phyloP scores from a whole-genome alignment of 2,888 invertebrate genomes.

The Barypeithes pellucidus region DNA sequence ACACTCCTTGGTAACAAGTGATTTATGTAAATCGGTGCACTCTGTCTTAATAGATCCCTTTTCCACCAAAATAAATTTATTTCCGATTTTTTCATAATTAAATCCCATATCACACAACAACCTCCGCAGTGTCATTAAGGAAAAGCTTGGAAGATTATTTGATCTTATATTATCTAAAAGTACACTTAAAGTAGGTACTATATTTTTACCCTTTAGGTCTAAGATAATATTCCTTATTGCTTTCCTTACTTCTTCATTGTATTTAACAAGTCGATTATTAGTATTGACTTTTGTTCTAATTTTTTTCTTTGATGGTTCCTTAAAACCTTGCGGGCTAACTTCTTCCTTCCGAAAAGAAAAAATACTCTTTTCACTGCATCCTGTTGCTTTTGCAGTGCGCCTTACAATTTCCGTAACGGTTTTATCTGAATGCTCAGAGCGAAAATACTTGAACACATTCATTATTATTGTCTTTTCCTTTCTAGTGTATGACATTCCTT shows the following conservation, averaged over 20 bases:
- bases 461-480: conserved; percentile 70
- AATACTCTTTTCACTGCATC: conserved; percentile 69
- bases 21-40: background rate
- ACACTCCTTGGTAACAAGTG: background rate
- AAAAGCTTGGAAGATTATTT: conserved; percentile 66
- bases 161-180: conserved; percentile 66
- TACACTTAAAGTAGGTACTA: conserved; percentile 66
- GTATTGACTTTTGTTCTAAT: conserved; percentile 68
- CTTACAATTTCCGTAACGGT: conserved; percentile 68
- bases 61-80: conserved; percentile 67
- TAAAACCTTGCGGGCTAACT: conserved; percentile 67
- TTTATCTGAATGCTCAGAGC: conserved; percentile 64
- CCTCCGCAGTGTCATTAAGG: conserved; percentile 67
- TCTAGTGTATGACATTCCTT: conserved; percentile 69
- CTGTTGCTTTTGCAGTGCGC: conserved; percentile 68
- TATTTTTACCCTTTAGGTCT: conserved; percentile 66
- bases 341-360: conserved; percentile 70
- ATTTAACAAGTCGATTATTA: conserved; percentile 68
- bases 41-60: conserved; percentile 48
- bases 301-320: conserved; percentile 68
- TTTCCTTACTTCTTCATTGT: conserved; percentile 66
- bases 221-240: conserved; percentile 67
- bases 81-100: conserved; percentile 66
- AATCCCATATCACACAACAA: conserved; percentile 69
- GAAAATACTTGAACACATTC: conserved; percentile 69